phyloP scores from a whole-genome alignment of 2,797 vertebrate species.

The Luscinia luscinia region DNA sequence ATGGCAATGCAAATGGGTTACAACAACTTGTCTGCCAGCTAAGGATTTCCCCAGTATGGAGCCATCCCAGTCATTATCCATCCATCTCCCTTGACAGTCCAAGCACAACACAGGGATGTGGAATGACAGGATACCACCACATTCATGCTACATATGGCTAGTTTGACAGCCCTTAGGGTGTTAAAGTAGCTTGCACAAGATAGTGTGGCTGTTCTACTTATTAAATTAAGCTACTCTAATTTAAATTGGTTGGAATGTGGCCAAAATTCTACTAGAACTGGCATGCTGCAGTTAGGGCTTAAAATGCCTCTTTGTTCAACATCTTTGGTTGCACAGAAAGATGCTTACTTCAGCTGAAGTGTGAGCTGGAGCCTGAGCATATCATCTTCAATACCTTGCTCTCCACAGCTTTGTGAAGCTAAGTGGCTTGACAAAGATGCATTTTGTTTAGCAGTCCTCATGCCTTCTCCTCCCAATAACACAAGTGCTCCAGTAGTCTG shows the following conservation, averaged over 20 bases:
- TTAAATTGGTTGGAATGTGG: slow-evolving; percentile 11
- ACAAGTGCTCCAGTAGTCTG: not conserved
- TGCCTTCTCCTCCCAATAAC: not conserved
- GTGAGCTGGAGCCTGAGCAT: not conserved
- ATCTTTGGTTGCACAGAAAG: not conserved
- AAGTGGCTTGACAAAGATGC: not conserved
- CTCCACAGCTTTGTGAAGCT: not conserved
- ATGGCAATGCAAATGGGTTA: not conserved
- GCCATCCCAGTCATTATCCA: not conserved
- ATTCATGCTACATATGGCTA: not conserved
- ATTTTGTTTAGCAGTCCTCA: not conserved
- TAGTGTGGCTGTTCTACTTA: not conserved
- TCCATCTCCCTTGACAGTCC: not conserved
- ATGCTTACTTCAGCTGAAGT: slow-evolving; percentile 48
- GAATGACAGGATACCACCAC: not conserved
- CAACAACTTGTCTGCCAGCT: not conserved
- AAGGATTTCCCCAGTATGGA: not conserved
- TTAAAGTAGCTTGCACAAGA: not conserved
- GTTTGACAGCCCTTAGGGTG: not conserved
- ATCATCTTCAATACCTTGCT: not conserved
- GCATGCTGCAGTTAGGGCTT: slow-evolving; percentile 2
- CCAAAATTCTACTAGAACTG: slow-evolving; percentile 44
- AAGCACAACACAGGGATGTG: not conserved
- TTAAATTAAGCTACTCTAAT: slow-evolving; percentile 39
- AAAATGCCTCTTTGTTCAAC: slow-evolving; percentile 47